Evolutionary conservation across 2,888 invertebrate genomes (phyloP).

Genomic region (Drosophila peninsularis): DNA sequence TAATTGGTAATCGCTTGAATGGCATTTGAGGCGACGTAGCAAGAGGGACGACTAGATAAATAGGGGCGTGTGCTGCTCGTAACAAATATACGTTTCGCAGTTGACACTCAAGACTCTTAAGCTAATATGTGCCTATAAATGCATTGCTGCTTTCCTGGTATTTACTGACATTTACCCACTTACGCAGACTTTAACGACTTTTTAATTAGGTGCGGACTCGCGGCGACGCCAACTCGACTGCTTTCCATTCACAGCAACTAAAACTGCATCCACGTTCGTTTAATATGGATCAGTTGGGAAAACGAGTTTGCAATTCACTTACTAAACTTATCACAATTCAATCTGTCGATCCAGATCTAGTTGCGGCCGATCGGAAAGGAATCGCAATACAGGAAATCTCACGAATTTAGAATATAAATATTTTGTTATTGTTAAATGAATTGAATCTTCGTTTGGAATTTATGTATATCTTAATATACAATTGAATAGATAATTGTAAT

Average conservation of each 20-base stretch:
- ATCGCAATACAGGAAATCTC: slow-evolving; percentile 3
- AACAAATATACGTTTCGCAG: not conserved
- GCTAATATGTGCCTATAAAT: slow-evolving; percentile 30
- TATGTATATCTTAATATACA: not conserved
- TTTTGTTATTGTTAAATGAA: not conserved
- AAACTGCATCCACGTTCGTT: slow-evolving; percentile 4
- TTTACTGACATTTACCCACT: slow-evolving; percentile 20
- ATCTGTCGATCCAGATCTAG: not conserved
- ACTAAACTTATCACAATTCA: not conserved
- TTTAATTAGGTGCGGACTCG: slow-evolving; percentile 23
- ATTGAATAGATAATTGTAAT: too few species aligned
- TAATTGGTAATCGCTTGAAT: slow-evolving; percentile 23
- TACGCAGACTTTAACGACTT: slow-evolving; percentile 25
- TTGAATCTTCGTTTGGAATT: not conserved
- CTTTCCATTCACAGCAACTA: slow-evolving; percentile 6
- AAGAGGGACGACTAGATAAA: not conserved
- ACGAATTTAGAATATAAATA: not conserved
- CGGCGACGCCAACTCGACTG: slow-evolving; percentile 3
- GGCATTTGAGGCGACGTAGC: not conserved
- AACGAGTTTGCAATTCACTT: slow-evolving; percentile 25
- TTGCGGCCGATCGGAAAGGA: not conserved
- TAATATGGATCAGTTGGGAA: slow-evolving; percentile 8
- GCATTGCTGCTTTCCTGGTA: slow-evolving; percentile 24
- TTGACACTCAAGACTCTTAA: slow-evolving; percentile 9
- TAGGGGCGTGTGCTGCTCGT: slow-evolving; percentile 3